Evolutionary conservation across 2,113 vertebrate genomes (phyloP), one percentile per base, ranked within the genome.

Genomic region (Ochotona curzoniae): DNA sequence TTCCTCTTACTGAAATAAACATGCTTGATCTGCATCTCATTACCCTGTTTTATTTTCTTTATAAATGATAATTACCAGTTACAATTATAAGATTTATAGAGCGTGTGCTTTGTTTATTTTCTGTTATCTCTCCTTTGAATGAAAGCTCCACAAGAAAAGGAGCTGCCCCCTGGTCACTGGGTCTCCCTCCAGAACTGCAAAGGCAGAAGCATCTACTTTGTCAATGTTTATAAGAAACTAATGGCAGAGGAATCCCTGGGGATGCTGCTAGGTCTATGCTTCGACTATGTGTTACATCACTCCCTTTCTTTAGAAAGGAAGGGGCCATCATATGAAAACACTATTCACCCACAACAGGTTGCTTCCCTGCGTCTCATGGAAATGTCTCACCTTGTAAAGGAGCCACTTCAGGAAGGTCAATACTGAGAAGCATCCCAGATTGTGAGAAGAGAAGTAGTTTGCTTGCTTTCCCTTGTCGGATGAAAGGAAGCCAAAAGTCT

Each of bases 401-500:
- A 73, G 30, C 28, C 54, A 80, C 54, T 28, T 90, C 67, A 23
- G 8, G 32, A 90, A 35, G 1, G 13, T 35, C 20, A 32, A 90
- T 35, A 60, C 61, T 23, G 20, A 92, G 30, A 54, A 82, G 71
- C 12, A 13, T 15, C 85, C n/a, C 47, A 88, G 67, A 26, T 38
- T 30, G 69, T 90, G 82, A 63, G 54, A 74, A 94, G 83, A 83
- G 78, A 85, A 76, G 54, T 44, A 13, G 47, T 8, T 57, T 84
- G 78, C 80, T 95, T 91, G 32, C 67, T 96, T 95, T 78, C 71
- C 80, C 70, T 80, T 23, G 0, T 78, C 90, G 83, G 85, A 83
- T 79, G 69, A 95, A 94, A 95, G 75, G 71, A 81, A 74, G 75
- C 89, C 93, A 91, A 73, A 69, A 57, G 66, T 44, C 90, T 90